Conservation (phyloP, 2,113 vertebrate species). For the Syngnathoides biaculeatus region DNA sequence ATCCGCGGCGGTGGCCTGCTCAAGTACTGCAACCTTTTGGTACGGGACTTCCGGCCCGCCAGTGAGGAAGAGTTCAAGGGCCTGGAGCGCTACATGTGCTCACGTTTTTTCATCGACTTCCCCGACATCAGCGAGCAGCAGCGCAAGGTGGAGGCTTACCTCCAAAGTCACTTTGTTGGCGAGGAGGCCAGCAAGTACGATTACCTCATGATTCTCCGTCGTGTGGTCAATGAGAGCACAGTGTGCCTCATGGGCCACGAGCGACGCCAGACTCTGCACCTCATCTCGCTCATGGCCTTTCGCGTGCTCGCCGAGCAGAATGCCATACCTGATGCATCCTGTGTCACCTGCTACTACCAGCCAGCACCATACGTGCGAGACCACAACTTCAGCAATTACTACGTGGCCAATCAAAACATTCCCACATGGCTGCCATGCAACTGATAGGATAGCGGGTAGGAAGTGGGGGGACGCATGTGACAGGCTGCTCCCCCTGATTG, state of each 20-base stretch:
- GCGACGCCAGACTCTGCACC: conserved; percentile 90
- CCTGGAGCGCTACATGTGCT: conserved; percentile 97
- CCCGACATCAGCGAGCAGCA: conserved; percentile 94
- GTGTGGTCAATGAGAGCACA: conserved; percentile 95
- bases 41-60: conserved; percentile 86
- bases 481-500: conserved; percentile 30
- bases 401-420: conserved; percentile 89
- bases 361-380: conserved; percentile 93
- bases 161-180: conserved; percentile 94
- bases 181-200: conserved; percentile 95
- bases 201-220: conserved; percentile 92
- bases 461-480: conserved; percentile 4
- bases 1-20: conserved; percentile 94
- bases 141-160: conserved; percentile 91
- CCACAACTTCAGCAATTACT: conserved; percentile 97
- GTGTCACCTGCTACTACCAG: conserved; percentile 97
- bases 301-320: conserved; percentile 91
- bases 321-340: conserved; percentile 88
- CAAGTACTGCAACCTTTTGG: conserved; percentile 95
- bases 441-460: no score
- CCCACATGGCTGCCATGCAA: conserved; percentile 97
- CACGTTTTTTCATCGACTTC: conserved; percentile 98
- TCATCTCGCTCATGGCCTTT: conserved; percentile 90
- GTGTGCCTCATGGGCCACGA: conserved; percentile 99
- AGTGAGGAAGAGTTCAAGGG: conserved; percentile 87